Evolutionary conservation across 2,113 vertebrate species (phyloP), one percentile per base, ranked within the genome.

Genomic region (Rhinolophus ferrumequinum): DNA sequence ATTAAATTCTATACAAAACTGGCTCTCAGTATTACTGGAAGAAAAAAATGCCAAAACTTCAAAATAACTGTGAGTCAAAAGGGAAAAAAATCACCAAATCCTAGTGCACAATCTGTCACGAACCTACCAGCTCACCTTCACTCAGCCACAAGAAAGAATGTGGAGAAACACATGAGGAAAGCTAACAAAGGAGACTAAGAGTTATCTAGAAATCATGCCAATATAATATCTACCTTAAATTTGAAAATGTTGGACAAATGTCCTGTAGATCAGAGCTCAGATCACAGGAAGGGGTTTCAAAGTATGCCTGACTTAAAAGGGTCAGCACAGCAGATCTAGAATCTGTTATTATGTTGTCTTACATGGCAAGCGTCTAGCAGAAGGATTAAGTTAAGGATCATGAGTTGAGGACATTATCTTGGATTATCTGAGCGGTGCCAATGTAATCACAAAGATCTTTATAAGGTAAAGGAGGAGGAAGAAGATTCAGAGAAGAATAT

Each of bases 101-200:
- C 66, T 81, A 0, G 6, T 21, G 41, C 1, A 8, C 30, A 50
- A 0, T 24, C 33, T 38, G 19, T 82, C 44, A 8, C 12, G 35
- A 28, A 35, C 35, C 22, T 54, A 10, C 15, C 30, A 44, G 9
- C 66, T 11, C 21, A 58, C 12, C 41, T 21, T 82, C 41, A 24
- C 12, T 19, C 2, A 26, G 47, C 26, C n/a, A 54, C 30, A 56
- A 62, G 26, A 56, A 50, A 67, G 47, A 44, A 28, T 54, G 35
- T 26, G 35, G 76, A 69, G 30, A 44, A 15, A 69, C 14, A 56
- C 21, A 21, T 8, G 2, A 16, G 33, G 11, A 44, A 18, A 8
- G 60, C 47, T 15, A 62, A 54, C 56, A 44, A 15, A 11, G 30
- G 54, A 24, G 10, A 38, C 28, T 24, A 6, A 33, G 8, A 77